phyloP scores from a whole-genome alignment of 2,113 vertebrate genomes.

The Spilogale gracilis region DNA sequence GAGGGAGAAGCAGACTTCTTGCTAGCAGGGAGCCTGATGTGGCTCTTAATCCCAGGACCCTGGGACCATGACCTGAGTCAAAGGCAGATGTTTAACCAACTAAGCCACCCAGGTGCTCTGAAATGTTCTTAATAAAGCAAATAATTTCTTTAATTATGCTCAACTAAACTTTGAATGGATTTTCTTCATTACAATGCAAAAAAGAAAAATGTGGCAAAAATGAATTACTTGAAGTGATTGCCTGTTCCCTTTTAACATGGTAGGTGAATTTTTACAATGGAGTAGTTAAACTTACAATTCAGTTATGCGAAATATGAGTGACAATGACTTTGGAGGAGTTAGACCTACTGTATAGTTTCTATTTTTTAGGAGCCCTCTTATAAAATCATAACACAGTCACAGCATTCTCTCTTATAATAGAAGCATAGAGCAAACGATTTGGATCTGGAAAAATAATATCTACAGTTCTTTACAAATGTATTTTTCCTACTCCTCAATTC shows the following conservation, averaged over 20 bases:
- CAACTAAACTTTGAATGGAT: constrained; percentile 22
- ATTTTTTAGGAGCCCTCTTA: not conserved
- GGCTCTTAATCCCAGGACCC: not conserved
- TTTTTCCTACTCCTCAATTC: not conserved
- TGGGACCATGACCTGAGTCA: not conserved
- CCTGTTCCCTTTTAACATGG: not conserved
- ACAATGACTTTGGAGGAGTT: not conserved
- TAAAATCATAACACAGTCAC: not conserved
- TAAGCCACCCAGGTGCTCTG: not conserved
- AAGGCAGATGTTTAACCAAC: not conserved
- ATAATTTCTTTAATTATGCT: not conserved
- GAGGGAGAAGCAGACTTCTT: not conserved
- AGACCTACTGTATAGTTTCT: not conserved
- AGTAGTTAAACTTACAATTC: constrained; percentile 3
- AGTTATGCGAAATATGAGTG: not conserved
- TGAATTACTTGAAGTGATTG: not conserved
- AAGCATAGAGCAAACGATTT: not conserved
- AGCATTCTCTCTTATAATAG: not conserved
- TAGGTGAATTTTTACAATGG: not conserved
- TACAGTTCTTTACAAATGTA: not conserved
- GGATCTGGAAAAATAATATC: not conserved
- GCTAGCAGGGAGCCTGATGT: not conserved
- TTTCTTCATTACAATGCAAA: not conserved
- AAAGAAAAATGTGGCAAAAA: constrained; percentile 16
- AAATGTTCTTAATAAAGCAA: constrained; percentile 2